Conservation (phyloP, 2,888 invertebrate species). For the Ophioninae sp. region DNA sequence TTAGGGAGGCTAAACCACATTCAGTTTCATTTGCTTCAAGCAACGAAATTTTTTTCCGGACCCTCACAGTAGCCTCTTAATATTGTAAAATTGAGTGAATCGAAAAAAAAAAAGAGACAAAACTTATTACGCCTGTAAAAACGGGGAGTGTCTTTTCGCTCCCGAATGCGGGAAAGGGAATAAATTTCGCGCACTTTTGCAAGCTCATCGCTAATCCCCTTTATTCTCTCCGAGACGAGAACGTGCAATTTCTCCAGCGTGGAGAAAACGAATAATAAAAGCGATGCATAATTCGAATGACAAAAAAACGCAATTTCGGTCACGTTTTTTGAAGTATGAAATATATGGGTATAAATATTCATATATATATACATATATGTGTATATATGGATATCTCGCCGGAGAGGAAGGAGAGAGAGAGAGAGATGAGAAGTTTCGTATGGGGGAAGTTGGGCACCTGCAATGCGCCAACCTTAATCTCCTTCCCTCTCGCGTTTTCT, state of each 20-base stretch:
- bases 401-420: conserved; percentile 5
- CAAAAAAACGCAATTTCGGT: conserved; percentile 1
- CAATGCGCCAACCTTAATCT: conserved; percentile 65
- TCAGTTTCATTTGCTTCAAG: too few relatives aligned
- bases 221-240: background rate
- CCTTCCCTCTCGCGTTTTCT: conserved; percentile 33
- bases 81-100: background rate
- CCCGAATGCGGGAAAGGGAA: background rate
- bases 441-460: conserved; percentile 57
- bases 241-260: background rate
- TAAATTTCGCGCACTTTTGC: background rate
- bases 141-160: background rate
- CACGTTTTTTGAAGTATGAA: background rate
- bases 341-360: conserved; percentile 17
- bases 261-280: background rate
- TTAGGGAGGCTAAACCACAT: too few relatives aligned
- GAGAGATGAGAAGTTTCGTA: conserved; percentile 20
- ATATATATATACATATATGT: too few relatives aligned
- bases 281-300: background rate
- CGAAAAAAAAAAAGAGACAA: background rate
- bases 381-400: background rate
- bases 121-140: background rate
- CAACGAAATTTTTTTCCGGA: too few relatives aligned
- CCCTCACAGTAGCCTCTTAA: background rate
- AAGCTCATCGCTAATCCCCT: background rate